phyloP scores from a whole-genome alignment of 2,113 vertebrate genomes.

The Alosa alosa region DNA sequence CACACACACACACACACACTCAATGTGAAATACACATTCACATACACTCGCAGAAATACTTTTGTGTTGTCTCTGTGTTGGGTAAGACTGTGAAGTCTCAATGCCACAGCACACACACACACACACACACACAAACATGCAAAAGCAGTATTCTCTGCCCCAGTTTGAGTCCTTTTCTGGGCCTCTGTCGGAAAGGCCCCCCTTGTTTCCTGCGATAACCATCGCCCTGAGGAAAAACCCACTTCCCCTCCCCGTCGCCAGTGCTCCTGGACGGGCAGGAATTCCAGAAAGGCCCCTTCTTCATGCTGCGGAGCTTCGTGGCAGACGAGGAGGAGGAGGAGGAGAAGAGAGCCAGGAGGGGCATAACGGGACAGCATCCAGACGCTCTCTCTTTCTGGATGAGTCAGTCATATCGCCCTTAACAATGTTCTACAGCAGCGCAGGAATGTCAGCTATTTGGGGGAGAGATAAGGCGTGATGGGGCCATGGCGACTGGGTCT shows the following conservation, averaged over 20 bases:
- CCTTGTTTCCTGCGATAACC: constrained; percentile 2
- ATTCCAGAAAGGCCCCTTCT: background rate
- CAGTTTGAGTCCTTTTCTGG: constrained; percentile 1
- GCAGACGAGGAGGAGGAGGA: background rate
- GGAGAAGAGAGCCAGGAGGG: background rate
- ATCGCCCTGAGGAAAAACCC: constrained; percentile 5
- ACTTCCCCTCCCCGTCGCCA: background rate
- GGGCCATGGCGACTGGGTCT: background rate
- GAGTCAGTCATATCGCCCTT: background rate
- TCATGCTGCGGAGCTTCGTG: background rate
- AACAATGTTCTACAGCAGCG: background rate
- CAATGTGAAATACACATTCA: too few species aligned
- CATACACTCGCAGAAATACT: background rate
- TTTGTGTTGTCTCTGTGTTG: background rate
- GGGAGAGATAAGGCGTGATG: background rate
- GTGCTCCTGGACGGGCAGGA: background rate
- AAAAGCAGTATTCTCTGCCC: background rate
- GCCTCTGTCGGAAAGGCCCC: background rate
- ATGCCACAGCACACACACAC: background rate
- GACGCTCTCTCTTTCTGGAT: background rate
- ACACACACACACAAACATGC: background rate
- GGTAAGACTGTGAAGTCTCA: background rate
- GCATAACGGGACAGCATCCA: background rate
- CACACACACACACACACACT: background rate
- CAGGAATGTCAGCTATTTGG: constrained; percentile 11